Base-by-base conservation (phyloP, 2,113 vertebrate species). In the Anser cygnoides region DNA sequence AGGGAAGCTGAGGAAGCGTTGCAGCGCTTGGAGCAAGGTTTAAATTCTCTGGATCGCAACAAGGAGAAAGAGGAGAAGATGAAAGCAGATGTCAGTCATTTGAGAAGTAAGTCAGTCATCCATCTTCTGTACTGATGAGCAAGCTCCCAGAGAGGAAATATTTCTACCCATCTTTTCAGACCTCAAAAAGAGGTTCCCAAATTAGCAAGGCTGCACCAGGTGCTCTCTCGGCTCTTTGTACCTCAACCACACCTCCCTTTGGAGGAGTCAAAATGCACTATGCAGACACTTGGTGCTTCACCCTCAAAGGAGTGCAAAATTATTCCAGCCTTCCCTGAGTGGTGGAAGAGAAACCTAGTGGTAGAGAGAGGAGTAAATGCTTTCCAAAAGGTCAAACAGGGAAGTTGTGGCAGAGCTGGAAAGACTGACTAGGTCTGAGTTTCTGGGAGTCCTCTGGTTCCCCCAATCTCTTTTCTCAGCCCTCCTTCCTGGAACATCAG, bases 51-150 rank as follows among this genome's bases (percentile, higher is more conserved):
- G 88, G 98, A 99, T 39, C 97, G 98, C 39, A 99, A 98, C 96
- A 98, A 97, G 85, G 99, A 99, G 97, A 98, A 98, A 52, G 99
- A 99, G 28, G 98, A 99, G 97, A 98, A 98, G 97, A 99, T 99
- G 99, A 99, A 98, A 84, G 99, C 99, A 5, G 99, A 99, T 4
- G 99, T 99, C 93, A 98, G 98, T 41, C 98, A 99, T 35, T 98
- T 99, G 88, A 99, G 98, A 97, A 98, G 99, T 99, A 97, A 98
- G 99, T 94, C 15, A 29, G 29, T 80, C 13, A 39, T 52, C 46
- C 25, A n/a, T 59, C 39, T 13, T 59, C 23, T 58, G 39, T 59
- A 23, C 25, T 68, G 37, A 55, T 79, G 17, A 84, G 44, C 23
- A 62, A 29, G 21, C 3, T 71, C 7, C 15, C 37, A 39, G 52